A percentile compares a stretch with the other conserved stretches of the same genome.
Conservation (phyloP, 2,113 vertebrate genomes). For the Alexandromys fortis region DNA sequence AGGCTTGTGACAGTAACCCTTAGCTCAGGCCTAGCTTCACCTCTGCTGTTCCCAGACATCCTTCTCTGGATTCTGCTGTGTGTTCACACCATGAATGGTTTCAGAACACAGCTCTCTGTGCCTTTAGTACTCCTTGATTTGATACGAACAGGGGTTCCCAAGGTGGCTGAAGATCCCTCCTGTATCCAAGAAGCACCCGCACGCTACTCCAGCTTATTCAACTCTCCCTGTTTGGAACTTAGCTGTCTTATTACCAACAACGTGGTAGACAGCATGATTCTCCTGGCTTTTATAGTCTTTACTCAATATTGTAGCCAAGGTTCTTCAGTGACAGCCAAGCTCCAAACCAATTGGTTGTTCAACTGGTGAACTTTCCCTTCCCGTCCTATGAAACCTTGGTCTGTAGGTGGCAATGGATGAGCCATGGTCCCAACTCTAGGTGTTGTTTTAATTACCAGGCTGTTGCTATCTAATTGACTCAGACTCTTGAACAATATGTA, state of each 20-base stretch:
- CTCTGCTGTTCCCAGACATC: background rate
- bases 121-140: background rate
- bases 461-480: slow-evolving; percentile 36
- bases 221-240: background rate
- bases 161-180: background rate
- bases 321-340: background rate
- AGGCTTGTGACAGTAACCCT: background rate
- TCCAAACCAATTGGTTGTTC: background rate
- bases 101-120: background rate
- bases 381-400: background rate
- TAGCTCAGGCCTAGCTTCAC: background rate
- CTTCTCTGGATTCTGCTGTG: background rate
- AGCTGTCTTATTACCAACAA: background rate
- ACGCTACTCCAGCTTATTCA: background rate
- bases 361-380: background rate
- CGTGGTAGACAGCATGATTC: background rate
- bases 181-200: background rate
- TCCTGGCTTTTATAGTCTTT: background rate
- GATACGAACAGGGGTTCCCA: too few relatives aligned
- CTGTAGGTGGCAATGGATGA: background rate
- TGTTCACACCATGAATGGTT: background rate
- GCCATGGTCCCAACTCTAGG: background rate
- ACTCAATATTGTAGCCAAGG: slow-evolving; percentile 15
- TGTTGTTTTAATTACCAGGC: background rate
- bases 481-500: background rate